phyloP scores from a whole-genome alignment of 2,113 vertebrate species.

The Empidonax alnorum region DNA sequence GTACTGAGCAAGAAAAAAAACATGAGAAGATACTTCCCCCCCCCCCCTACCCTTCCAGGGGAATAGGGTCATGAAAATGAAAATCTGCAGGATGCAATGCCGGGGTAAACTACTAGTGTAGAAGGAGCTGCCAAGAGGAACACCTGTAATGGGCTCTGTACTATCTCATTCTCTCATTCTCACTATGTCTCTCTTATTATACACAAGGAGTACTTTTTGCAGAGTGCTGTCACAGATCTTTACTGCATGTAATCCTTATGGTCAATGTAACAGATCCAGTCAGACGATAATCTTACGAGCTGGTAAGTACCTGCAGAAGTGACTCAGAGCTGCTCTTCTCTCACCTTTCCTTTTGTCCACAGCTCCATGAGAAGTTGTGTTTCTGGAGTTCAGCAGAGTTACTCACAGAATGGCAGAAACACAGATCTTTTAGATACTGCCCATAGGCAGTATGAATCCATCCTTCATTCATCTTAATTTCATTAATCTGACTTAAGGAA shows the following conservation, averaged over 20 bases:
- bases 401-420: background rate
- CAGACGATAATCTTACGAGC: constrained; percentile 2
- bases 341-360: background rate
- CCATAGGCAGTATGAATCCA: background rate
- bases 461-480: background rate
- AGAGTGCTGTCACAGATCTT: background rate
- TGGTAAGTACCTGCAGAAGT: background rate
- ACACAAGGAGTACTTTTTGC: constrained; percentile 17
- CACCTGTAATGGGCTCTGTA: constrained; percentile 28
- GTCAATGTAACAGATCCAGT: background rate
- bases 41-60: background rate
- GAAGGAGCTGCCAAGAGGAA: background rate
- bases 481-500: background rate
- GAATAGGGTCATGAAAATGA: background rate
- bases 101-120: background rate
- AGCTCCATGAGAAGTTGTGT: background rate
- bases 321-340: background rate
- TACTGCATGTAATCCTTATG: background rate
- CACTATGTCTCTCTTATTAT: background rate
- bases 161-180: constrained; percentile 27
- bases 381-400: background rate
- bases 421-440: background rate
- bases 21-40: background rate
- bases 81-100: background rate
- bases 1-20: constrained; percentile 1